phyloP scores from a whole-genome alignment of 2,888 invertebrate genomes.

The Digitonthophagus gazella region DNA sequence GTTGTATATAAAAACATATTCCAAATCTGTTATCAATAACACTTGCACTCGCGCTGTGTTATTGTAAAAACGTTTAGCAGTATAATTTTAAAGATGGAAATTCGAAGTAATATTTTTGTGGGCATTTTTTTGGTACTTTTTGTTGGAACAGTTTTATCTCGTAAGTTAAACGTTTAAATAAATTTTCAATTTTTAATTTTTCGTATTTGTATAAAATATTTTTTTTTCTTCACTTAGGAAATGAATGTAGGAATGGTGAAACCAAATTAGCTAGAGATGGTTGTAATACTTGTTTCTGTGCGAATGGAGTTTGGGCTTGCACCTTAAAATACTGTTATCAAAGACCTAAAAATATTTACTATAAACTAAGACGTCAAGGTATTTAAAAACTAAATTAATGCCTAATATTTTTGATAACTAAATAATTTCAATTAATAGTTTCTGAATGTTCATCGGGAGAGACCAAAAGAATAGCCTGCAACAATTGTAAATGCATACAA shows the following conservation, averaged over 20 bases:
- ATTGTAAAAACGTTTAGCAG: too few species aligned
- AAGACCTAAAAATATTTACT: too few species aligned
- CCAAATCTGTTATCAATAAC: too few species aligned
- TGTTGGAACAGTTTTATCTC: not conserved
- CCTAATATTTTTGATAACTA: too few species aligned
- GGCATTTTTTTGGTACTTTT: not conserved
- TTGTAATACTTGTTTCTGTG: conserved; percentile 5
- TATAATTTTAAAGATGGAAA: not conserved
- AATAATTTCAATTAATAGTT: not conserved
- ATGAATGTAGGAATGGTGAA: conserved; percentile 51
- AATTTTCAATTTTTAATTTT: too few species aligned
- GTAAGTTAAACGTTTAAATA: not conserved
- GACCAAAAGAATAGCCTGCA: not conserved
- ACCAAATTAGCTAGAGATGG: conserved; percentile 29
- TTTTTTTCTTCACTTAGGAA: too few species aligned
- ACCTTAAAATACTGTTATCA: not conserved
- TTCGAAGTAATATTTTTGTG: not conserved
- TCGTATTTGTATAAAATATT: too few species aligned
- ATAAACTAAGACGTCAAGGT: too few species aligned
- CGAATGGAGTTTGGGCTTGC: conserved; percentile 6
- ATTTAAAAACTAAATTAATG: too few species aligned
- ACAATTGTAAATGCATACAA: conserved; percentile 4
- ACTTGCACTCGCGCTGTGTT: too few species aligned
- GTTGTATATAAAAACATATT: too few species aligned
- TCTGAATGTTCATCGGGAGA: conserved; percentile 6